Conservation (phyloP, 2,888 invertebrate genomes). For the Resseliella maxima region DNA sequence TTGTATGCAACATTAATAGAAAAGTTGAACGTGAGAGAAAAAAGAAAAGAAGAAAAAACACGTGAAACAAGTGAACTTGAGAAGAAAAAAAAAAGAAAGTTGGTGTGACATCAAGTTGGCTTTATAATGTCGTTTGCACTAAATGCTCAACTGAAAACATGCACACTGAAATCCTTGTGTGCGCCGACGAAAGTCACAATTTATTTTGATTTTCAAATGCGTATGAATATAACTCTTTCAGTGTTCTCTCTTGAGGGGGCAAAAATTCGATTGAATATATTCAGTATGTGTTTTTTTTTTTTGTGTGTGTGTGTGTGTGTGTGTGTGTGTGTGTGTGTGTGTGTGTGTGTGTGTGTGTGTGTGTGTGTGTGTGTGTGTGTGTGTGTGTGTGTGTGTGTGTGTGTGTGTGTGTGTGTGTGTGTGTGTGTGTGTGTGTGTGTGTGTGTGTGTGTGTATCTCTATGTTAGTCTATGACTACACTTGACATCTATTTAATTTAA, state of each 20-base stretch:
- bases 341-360: neutral
- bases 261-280: neutral
- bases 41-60: neutral
- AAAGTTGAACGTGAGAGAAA: neutral
- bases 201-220: constrained; percentile 9
- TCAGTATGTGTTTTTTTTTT: neutral
- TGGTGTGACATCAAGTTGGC: too few relatives aligned
- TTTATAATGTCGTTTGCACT: neutral
- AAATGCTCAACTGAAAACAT: neutral
- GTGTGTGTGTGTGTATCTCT: neutral
- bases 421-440: neutral
- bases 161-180: neutral
- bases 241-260: constrained; percentile 21
- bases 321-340: neutral
- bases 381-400: neutral
- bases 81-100: too few relatives aligned
- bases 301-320: neutral
- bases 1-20: too few relatives aligned
- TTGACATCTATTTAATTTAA: constrained; percentile 48
- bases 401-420: neutral
- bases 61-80: too few relatives aligned
- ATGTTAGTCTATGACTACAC: too few relatives aligned
- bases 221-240: constrained; percentile 31
- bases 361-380: neutral
- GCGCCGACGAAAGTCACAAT: neutral